Percentiles rank a stretch among this genome's conserved stretches.
phyloP scores from a whole-genome alignment of 2,797 vertebrate genomes.

The Macropodus opercularis region DNA sequence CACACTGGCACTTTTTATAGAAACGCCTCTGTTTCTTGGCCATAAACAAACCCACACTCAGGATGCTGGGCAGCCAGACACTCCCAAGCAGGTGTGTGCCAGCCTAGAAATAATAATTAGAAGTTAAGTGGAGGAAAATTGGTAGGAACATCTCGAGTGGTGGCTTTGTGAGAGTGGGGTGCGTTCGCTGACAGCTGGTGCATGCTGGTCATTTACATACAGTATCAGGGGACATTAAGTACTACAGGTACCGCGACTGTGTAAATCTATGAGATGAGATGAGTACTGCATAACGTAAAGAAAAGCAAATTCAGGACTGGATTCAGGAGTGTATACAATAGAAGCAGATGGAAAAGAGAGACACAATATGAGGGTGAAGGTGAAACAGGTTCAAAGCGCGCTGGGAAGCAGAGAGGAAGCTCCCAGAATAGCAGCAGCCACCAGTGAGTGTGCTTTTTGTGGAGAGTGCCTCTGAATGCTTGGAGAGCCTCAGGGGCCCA shows the following conservation, averaged over 20 bases:
- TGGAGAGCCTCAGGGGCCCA: conserved; percentile 70
- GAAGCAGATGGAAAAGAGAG: conserved; percentile 7
- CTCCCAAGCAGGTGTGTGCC: conserved; percentile 54
- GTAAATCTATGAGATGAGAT: no score
- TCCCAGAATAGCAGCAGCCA: conserved; percentile 74
- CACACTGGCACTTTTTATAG: conserved; percentile 34
- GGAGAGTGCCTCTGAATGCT: conserved; percentile 74
- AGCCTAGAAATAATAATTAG: not conserved
- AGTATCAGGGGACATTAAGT: no score
- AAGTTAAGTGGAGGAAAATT: not conserved
- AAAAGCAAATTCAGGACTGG: no score
- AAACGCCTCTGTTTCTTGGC: conserved; percentile 26
- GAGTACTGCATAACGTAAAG: no score
- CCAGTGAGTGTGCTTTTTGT: conserved; percentile 70
- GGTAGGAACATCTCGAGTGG: not conserved
- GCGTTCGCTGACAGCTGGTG: conserved; percentile 14
- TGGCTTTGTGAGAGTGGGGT: conserved; percentile 33
- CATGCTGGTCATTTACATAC: no score
- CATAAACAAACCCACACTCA: conserved; percentile 41
- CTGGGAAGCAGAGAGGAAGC: conserved; percentile 29
- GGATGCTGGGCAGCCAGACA: conserved; percentile 40
- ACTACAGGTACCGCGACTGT: no score
- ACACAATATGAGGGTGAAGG: conserved; percentile 18
- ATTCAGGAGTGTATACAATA: no score
- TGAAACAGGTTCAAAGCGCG: conserved; percentile 27